Conservation (phyloP, 2,888 invertebrate genomes). For the Drosophila subquinaria region DNA sequence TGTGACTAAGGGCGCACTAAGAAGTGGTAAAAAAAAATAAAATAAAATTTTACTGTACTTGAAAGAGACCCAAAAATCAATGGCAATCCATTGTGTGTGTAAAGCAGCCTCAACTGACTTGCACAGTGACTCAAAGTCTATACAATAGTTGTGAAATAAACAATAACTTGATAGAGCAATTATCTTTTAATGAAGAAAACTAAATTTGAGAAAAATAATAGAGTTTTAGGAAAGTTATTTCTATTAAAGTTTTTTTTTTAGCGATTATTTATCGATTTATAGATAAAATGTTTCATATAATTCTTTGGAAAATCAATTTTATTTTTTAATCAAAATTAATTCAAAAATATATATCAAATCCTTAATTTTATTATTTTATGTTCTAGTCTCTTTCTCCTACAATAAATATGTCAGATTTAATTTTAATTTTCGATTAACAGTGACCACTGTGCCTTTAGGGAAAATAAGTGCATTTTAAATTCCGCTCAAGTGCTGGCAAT, state of each 20-base stretch:
- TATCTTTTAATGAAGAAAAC: not conserved
- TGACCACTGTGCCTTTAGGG: conserved; percentile 37
- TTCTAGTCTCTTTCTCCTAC: no score
- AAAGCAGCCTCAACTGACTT: conserved; percentile 33
- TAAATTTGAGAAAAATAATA: no score
- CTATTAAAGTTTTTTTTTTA: no score
- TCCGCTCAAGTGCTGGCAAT: conserved; percentile 79
- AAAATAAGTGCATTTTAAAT: conserved; percentile 73
- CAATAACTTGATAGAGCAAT: not conserved
- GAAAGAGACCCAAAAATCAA: conserved; percentile 66
- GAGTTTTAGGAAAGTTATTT: no score
- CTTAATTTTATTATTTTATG: no score
- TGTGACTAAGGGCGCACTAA: conserved; percentile 69
- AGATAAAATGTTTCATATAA: no score
- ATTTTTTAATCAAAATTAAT: no score
- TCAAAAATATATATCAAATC: no score
- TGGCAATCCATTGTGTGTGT: conserved; percentile 62
- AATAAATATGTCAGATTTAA: not conserved
- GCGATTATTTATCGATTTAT: no score
- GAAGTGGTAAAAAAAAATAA: conserved; percentile 30
- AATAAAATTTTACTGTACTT: conserved; percentile 17
- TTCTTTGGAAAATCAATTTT: no score
- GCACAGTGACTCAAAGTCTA: conserved; percentile 40
- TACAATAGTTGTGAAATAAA: not conserved
- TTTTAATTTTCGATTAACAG: not conserved